Conservation (phyloP, 2,113 vertebrate genomes). For the Rhinoderma darwinii region DNA sequence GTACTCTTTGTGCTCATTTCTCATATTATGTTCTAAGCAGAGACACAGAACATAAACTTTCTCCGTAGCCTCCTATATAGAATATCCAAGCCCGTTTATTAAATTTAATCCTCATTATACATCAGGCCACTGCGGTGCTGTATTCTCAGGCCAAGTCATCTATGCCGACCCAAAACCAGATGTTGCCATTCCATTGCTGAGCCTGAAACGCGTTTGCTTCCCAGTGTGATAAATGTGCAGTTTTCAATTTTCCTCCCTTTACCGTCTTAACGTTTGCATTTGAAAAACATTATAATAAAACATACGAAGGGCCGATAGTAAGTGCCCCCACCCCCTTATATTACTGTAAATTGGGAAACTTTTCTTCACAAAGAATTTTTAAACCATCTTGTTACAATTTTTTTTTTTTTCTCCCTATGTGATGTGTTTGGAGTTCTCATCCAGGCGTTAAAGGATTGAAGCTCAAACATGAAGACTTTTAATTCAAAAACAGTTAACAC, state of each 20-base stretch:
- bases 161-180: constrained; percentile 70
- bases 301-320: constrained; percentile 75
- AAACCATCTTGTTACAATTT: constrained; percentile 77
- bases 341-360: constrained; percentile 74
- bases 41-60: constrained; percentile 64
- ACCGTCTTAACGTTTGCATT: constrained; percentile 72
- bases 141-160: constrained; percentile 69
- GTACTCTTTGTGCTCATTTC: constrained; percentile 18
- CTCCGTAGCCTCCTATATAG: constrained; percentile 64
- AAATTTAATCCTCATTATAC: constrained; percentile 68
- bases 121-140: constrained; percentile 64
- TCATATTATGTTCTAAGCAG: constrained; percentile 61
- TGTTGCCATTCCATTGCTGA: constrained; percentile 67
- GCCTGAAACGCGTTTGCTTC: constrained; percentile 67
- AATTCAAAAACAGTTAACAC: constrained; percentile 40
- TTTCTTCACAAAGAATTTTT: constrained; percentile 73
- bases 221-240: constrained; percentile 68
- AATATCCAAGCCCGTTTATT: constrained; percentile 68
- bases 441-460: constrained; percentile 56
- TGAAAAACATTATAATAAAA: constrained; percentile 79
- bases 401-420: neutral
- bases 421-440: constrained; percentile 39
- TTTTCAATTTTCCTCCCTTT: constrained; percentile 69
- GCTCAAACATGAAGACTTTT: constrained; percentile 20
- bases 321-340: constrained; percentile 67